These are phyloP conservation scores for Halocynthia roretzi DNA, from an alignment of 23 tunicate genomes.

Conservation along the genomic window DNA sequence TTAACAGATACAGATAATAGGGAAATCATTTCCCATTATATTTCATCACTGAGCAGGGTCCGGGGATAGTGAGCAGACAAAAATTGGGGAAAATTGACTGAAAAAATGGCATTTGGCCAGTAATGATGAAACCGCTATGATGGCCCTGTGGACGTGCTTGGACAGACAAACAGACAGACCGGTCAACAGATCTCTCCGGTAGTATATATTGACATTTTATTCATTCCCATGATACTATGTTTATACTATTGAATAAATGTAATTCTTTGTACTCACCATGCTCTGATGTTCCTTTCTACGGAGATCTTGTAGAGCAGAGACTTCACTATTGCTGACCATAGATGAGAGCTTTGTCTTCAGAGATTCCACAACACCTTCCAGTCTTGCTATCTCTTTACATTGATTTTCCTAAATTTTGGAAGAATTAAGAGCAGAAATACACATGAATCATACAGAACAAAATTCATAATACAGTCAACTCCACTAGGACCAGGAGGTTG, in stretches of 20 bases:
- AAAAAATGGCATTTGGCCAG: too few relatives aligned
- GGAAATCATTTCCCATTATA: too few relatives aligned
- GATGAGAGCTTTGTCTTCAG: constrained; percentile 34
- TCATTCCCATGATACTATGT: too few relatives aligned
- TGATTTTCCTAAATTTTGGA: constrained; percentile 24
- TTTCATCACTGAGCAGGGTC: too few relatives aligned
- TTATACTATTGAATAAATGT: too few relatives aligned
- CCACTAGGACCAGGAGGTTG: too few relatives aligned
- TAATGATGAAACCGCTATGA: too few relatives aligned
- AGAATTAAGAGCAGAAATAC: too few relatives aligned
- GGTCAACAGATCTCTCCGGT: neutral
- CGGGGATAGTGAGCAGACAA: too few relatives aligned
- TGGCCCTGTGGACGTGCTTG: neutral
- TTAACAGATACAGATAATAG: too few relatives aligned
- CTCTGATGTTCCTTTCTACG: constrained; percentile 37
- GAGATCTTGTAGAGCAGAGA: constrained; percentile 43
- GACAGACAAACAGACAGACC: neutral
- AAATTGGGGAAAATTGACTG: too few relatives aligned
- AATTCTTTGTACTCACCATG: constrained; percentile 16
- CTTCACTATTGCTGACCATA: constrained; percentile 51
- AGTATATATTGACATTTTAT: neutral
- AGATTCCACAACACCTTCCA: constrained; percentile 39
- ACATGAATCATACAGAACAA: neutral
- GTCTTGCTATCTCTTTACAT: constrained; percentile 7
- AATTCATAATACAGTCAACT: neutral